Evolutionary conservation across 2,113 vertebrate genomes (phyloP).

Genomic region (Bos javanicus): DNA sequence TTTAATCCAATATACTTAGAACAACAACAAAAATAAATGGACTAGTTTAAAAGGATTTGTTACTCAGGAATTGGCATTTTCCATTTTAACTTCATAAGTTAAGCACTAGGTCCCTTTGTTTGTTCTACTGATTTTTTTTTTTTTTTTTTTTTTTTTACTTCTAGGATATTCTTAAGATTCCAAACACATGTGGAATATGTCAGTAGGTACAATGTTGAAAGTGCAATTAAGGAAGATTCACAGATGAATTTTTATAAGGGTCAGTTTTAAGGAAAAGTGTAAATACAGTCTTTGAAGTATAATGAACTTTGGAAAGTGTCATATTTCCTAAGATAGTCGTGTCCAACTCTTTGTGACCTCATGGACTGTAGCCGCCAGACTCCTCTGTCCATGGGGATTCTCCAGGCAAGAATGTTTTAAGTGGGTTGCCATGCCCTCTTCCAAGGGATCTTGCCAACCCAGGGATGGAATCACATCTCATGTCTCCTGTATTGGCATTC

Average conservation of each 20-base stretch:
- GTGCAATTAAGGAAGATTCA: background rate
- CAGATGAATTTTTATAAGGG: background rate
- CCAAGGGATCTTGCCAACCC: background rate
- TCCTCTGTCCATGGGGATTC: background rate
- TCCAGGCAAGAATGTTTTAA: background rate
- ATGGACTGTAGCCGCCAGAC: background rate
- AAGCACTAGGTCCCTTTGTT: background rate
- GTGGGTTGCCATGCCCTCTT: background rate
- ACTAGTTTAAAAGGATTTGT: background rate
- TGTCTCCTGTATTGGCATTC: background rate
- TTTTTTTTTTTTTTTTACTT: background rate
- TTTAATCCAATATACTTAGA: background rate
- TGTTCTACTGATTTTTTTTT: background rate
- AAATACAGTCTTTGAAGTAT: background rate
- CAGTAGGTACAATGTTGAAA: background rate
- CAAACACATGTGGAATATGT: background rate
- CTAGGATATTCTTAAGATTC: background rate
- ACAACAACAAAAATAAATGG: background rate
- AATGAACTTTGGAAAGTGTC: background rate
- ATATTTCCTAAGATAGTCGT: background rate
- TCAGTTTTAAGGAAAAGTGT: background rate
- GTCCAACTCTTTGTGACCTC: background rate
- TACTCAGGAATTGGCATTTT: background rate
- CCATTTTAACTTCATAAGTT: background rate
- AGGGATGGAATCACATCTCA: background rate